phyloP scores from a whole-genome alignment of 1,140 invertebrate species.

The Anagrus nilaparvatae region DNA sequence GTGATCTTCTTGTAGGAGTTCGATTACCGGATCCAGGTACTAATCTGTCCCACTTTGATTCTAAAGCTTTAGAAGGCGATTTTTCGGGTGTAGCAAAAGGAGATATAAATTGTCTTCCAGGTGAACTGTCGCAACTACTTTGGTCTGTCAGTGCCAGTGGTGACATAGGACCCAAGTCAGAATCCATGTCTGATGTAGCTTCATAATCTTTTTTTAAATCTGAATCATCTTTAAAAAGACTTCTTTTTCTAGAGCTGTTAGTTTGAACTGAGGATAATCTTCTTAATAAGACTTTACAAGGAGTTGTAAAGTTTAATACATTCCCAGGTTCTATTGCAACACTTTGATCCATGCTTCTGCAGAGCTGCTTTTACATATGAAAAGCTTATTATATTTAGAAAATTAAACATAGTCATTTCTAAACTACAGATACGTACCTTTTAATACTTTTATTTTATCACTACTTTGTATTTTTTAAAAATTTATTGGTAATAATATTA shows the following conservation, averaged over 20 bases:
- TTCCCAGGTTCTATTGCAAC: too few relatives aligned
- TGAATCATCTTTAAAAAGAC: constrained; percentile 19
- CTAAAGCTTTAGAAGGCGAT: constrained; percentile 7
- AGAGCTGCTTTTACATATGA: too few relatives aligned
- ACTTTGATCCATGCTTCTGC: too few relatives aligned
- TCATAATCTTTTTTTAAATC: neutral
- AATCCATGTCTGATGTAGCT: constrained; percentile 27
- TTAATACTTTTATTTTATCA: too few relatives aligned
- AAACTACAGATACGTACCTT: too few relatives aligned
- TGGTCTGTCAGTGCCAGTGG: constrained; percentile 26
- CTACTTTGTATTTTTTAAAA: too few relatives aligned
- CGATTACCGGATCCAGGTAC: constrained; percentile 1
- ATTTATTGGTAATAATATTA: too few relatives aligned
- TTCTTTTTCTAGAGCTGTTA: constrained; percentile 25
- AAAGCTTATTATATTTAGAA: too few relatives aligned
- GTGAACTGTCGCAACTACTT: constrained; percentile 23
- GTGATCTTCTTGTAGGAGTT: constrained; percentile 10
- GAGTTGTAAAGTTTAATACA: too few relatives aligned
- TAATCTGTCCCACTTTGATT: constrained; percentile 20
- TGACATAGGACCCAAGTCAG: constrained; percentile 33
- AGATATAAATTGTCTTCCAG: constrained; percentile 22
- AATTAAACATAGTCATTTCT: too few relatives aligned
- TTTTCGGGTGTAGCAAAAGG: constrained; percentile 22
- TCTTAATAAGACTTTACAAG: constrained; percentile 23
- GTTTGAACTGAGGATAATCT: constrained; percentile 19